phyloP scores from a whole-genome alignment of 2,797 vertebrate genomes.

The Sebastiscus albofasciatus region DNA sequence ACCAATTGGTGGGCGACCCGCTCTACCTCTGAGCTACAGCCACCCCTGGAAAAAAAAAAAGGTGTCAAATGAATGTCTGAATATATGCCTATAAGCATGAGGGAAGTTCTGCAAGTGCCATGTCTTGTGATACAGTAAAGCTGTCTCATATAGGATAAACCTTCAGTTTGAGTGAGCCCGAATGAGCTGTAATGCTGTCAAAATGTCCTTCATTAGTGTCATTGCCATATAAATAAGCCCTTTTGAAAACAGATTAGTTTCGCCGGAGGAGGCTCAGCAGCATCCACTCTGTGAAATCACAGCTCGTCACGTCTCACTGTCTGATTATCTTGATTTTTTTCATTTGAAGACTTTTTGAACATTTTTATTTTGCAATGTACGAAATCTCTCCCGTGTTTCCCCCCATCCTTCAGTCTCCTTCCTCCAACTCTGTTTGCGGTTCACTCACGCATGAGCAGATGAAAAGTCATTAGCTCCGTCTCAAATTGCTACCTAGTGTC shows the following conservation, averaged over 20 bases:
- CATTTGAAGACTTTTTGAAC: not conserved
- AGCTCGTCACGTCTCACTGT: constrained; percentile 1
- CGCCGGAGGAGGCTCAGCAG: constrained; percentile 6
- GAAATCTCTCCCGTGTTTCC: not conserved
- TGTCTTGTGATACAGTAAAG: constrained; percentile 2
- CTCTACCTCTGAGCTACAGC: no score
- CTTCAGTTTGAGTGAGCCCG: not conserved
- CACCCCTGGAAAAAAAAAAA: not conserved
- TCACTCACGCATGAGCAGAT: constrained; percentile 33
- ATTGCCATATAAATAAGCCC: constrained; percentile 8
- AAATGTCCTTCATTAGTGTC: constrained; percentile 40
- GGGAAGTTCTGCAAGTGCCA: not conserved
- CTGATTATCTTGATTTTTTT: constrained; percentile 16
- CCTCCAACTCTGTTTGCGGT: constrained; percentile 1
- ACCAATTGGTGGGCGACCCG: no score
- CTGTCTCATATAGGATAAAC: not conserved
- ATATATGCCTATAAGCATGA: not conserved
- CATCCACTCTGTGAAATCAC: not conserved
- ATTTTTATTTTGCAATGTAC: not conserved
- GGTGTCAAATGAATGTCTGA: not conserved
- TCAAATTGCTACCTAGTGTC: constrained; percentile 51
- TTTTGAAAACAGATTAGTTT: constrained; percentile 31
- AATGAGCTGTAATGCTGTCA: constrained; percentile 32
- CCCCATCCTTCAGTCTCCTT: not conserved
- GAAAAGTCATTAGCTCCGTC: constrained; percentile 45